A percentile compares a stretch with the other conserved stretches of the same genome.
Conservation (phyloP, 2,888 invertebrate genomes). For the Escarpia spicata region DNA sequence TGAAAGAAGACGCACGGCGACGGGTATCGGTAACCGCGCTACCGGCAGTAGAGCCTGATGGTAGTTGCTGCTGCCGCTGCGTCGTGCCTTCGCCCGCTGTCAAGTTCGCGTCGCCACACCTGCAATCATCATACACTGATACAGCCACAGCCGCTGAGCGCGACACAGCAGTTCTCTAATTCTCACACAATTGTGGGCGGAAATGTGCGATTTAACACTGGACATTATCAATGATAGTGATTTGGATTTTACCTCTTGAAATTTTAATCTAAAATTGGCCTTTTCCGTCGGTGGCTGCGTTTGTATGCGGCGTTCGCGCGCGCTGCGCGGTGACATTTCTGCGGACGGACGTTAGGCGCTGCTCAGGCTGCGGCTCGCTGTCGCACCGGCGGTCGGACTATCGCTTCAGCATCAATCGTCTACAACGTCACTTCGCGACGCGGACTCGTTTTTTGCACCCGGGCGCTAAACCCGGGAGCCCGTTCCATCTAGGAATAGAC, state of each 20-base stretch:
- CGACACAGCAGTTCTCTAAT: background rate
- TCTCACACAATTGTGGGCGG: background rate
- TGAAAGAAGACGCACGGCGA: background rate
- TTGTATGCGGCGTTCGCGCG: background rate
- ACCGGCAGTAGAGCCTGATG: background rate
- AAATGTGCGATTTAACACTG: background rate
- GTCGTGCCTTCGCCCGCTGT: background rate
- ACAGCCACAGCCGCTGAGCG: background rate
- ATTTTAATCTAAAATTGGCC: background rate
- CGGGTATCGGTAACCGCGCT: constrained; percentile 16
- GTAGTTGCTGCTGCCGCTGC: background rate
- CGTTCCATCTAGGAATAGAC: background rate
- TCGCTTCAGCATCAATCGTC: background rate
- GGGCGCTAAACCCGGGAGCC: background rate
- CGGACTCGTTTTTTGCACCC: background rate
- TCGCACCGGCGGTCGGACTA: background rate
- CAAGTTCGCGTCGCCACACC: background rate
- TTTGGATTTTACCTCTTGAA: background rate
- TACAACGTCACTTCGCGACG: background rate
- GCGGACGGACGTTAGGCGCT: background rate
- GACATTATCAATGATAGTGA: background rate
- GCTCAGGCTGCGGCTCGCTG: background rate
- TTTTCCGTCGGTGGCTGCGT: background rate
- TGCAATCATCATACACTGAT: background rate
- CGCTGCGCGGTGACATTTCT: background rate